Percentiles rank a stretch among this genome's conserved stretches.
Evolutionary conservation across 2,113 vertebrate genomes (phyloP).

Genomic region (Propithecus coquereli): DNA sequence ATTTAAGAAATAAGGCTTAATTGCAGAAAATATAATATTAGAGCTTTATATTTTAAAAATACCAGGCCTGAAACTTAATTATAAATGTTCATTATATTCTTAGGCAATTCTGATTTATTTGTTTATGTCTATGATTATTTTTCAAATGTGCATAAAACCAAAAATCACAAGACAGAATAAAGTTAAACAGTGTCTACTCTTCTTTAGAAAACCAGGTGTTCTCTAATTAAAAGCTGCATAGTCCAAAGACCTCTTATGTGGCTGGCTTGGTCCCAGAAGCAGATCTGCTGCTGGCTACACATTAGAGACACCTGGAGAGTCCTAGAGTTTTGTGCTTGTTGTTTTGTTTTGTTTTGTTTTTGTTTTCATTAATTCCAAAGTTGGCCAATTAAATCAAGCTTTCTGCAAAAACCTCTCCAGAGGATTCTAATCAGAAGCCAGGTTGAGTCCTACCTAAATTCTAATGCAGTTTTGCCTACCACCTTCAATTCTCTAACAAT

Average conservation of each 20-base stretch:
- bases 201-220: background rate
- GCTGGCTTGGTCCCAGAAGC: background rate
- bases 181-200: background rate
- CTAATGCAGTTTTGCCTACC: background rate
- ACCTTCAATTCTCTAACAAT: background rate
- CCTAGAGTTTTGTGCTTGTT: background rate
- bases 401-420: background rate
- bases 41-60: background rate
- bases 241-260: background rate
- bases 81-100: background rate
- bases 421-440: background rate
- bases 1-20: background rate
- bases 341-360: background rate
- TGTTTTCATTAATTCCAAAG: constrained; percentile 33
- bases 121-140: background rate
- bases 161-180: background rate
- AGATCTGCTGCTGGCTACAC: background rate
- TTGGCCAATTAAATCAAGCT: constrained; percentile 12
- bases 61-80: background rate
- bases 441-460: background rate
- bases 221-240: background rate
- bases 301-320: background rate
- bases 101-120: background rate
- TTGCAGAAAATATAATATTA: constrained; percentile 3
- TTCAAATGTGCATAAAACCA: background rate